A percentile compares a stretch with the other conserved stretches of the same genome.
These are phyloP conservation scores for Hexactinellida sp. DNA, from an alignment of 37 sponge, comb jelly and placozoan species.

Conservation along the genomic window DNA sequence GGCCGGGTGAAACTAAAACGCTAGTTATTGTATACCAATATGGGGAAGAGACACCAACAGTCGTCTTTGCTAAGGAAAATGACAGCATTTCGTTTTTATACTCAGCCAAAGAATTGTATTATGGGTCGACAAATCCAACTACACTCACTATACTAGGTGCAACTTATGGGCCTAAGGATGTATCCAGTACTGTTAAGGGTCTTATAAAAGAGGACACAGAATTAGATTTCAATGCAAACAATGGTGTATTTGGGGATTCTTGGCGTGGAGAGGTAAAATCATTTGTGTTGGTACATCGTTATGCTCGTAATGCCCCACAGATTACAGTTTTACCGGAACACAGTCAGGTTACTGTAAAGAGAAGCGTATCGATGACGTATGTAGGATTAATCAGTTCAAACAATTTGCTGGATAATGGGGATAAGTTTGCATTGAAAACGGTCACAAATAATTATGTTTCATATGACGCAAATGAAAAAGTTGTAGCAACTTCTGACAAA, in stretches of 20 bases:
- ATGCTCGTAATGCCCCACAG: constrained; percentile 16
- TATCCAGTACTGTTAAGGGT: not conserved
- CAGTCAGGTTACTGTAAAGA: not conserved
- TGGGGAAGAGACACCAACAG: constrained; percentile 18
- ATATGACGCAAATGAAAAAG: too few relatives aligned
- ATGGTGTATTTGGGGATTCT: not conserved
- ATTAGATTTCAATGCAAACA: not conserved
- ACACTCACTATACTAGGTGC: not conserved
- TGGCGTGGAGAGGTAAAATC: not conserved
- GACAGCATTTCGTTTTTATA: not conserved
- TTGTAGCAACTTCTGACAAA: too few relatives aligned
- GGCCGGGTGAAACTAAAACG: too few relatives aligned
- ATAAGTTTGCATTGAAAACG: too few relatives aligned
- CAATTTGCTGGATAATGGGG: too few relatives aligned
- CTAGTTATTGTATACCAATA: too few relatives aligned
- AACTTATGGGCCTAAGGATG: not conserved
- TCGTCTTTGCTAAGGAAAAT: not conserved
- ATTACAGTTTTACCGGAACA: not conserved
- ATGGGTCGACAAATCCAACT: not conserved
- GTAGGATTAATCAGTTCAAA: too few relatives aligned
- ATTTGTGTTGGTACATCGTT: not conserved
- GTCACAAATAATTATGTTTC: too few relatives aligned
- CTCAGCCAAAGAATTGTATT: not conserved
- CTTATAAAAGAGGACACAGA: not conserved
- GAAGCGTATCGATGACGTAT: too few relatives aligned